Base-by-base conservation (phyloP, 2,113 vertebrate species). In the Pungitius pungitius region DNA sequence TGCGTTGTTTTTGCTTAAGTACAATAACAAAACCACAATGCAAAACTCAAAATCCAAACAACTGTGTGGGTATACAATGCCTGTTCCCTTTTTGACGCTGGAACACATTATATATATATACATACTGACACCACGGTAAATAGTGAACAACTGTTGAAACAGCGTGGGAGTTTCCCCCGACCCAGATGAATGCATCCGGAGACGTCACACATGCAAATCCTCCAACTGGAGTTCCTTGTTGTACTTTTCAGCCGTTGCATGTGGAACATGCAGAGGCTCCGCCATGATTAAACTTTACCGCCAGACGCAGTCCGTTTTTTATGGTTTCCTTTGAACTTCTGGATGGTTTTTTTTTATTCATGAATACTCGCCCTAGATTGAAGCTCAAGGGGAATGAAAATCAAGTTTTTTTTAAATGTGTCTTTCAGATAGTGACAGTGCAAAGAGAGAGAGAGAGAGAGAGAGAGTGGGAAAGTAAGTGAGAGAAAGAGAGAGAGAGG, bases 371-470 rank as follows among this genome's bases (percentile, higher is more conserved):
- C 55, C 35, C 73, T 74, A 78, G 59, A 79, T 87, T 70, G 40
- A 77, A 72, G 80, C 87, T 84, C 57, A 57, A 55, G 74, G 75
- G 60, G 37, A 40, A 49, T 78, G 80, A 82, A 33, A 79, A 86
- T 90, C 83, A 85, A 77, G 63, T 80, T 68, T 83, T 76, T 49
- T 83, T 78, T 78, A 83, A 66, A 80, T 74, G 85, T 80, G 63
- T 75, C 42, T 68, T 76, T 82, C 66, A 43, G 58, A 84, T 33
- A 56, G 62, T 30, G 40, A 57, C 55, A 54, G 69, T 67, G 57
- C n/a, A 56, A 39, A 51, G 69, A 43, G 42, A 43, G 42, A 43
- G 40, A 14, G 39, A 40, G 39, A 40, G 39, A 40, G 51, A 51
- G 64, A 30, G 56, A 47, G 33, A 45, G 45, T 20, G 45, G n/a